Evolutionary conservation across 2,888 invertebrate species (phyloP).

Genomic region (Platypus cylindrus): DNA sequence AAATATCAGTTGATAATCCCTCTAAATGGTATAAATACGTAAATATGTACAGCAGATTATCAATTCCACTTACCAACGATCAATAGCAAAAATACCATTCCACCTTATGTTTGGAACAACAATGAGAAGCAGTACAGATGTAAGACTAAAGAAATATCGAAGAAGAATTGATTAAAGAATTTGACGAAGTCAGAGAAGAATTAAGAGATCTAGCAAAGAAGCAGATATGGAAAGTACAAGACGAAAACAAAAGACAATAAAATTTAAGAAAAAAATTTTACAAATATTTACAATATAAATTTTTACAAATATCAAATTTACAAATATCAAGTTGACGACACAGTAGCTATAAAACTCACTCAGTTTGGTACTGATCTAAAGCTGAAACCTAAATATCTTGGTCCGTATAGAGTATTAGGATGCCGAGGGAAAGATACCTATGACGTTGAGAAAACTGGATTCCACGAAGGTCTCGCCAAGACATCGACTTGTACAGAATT

Average conservation of each 20-base stretch:
- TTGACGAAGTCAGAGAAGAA: conserved; percentile 11
- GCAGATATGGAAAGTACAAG: conserved; percentile 15
- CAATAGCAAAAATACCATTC: conserved; percentile 19
- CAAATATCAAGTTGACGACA: conserved; percentile 17
- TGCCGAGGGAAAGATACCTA: conserved; percentile 24
- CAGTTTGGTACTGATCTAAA: conserved; percentile 28
- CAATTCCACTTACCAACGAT: conserved; percentile 22
- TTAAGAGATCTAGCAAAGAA: conserved; percentile 8
- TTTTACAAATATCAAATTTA: no score
- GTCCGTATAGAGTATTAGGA: conserved; percentile 18
- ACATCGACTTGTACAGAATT: conserved; percentile 22
- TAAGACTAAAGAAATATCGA: conserved; percentile 10
- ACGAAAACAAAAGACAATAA: conserved; percentile 19
- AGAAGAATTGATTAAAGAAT: conserved; percentile 7
- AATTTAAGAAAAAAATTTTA: no score
- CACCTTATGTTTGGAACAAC: conserved; percentile 19
- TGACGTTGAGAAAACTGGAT: conserved; percentile 22
- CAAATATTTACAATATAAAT: no score
- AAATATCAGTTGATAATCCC: conserved; percentile 25
- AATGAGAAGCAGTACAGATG: conserved; percentile 11
- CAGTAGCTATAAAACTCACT: conserved; percentile 27
- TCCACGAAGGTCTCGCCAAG: conserved; percentile 20
- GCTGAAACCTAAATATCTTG: conserved; percentile 25
- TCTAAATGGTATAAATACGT: conserved; percentile 23
- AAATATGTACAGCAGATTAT: conserved; percentile 19